Evolutionary conservation across 2,888 invertebrate genomes (phyloP), one percentile per base, ranked within the genome.

Genomic region (Polyommatus iphigenia): DNA sequence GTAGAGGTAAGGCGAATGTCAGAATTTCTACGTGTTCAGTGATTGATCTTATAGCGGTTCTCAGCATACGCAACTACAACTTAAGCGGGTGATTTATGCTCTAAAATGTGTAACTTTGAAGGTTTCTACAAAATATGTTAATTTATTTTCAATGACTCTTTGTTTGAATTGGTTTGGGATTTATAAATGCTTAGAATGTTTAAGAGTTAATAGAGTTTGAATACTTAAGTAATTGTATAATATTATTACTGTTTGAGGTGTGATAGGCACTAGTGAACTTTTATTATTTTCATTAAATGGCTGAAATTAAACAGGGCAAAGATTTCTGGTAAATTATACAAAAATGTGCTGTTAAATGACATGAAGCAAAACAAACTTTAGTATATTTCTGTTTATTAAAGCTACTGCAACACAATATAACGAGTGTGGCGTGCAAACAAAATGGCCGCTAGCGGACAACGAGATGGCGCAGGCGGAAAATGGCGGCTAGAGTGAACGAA

Each of bases 401-500:
- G 18, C 29, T 67, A 67, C 15, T 62, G 72, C 7, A 82, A 78
- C 59, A 80, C 1, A 54, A 15, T 50, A 76, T 75, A 76, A 79
- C 81, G 83, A 13, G 29, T 81, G 82, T 79, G 82, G 81, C 79
- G 77, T 36, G 67, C 76, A 82, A 81, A 81, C 84, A 87, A 88
- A 78, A 87, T 87, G 85, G 86, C 85, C 83, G 81, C 82, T 77
- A 83, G 80, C 82, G 80, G 76, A 80, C 84, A 86, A 85, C 85
- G 86, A 87, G 81, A 88, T 87, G 86, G 84, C 85, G 79, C 80
- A 85, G 85, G 84, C 85, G 81, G 79, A 83, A 78, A 82, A 89
- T 89, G 89, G 88, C 86, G 85, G 84, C 86, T 85, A 84, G 78
- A 86, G 82, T 86, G 87, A 89, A 94, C 94, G 87, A 93, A 94